Evolutionary conservation across 2,888 invertebrate species (phyloP).

Genomic region (Strigamia maritima): DNA sequence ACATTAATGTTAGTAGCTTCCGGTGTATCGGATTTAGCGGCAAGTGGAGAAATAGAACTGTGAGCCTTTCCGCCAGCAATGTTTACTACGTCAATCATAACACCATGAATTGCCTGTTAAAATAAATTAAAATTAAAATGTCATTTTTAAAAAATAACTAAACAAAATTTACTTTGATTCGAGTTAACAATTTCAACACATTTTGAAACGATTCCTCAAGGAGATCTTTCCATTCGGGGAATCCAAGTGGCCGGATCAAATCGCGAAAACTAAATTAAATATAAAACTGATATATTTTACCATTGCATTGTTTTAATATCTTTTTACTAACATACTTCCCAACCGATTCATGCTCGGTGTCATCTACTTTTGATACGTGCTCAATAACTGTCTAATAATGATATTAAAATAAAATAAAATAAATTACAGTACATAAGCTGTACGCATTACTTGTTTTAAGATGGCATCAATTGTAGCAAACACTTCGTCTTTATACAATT

Average conservation of each 20-base stretch:
- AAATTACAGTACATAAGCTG: not conserved
- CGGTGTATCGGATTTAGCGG: slow-evolving; percentile 31
- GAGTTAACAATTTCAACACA: slow-evolving; percentile 65
- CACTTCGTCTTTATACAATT: slow-evolving; percentile 81
- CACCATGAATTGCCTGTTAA: slow-evolving; percentile 64
- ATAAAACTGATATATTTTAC: not conserved
- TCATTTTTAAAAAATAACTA: not conserved
- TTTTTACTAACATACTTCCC: slow-evolving; percentile 41
- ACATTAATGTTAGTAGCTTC: slow-evolving; percentile 48
- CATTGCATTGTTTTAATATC: not conserved
- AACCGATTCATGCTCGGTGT: slow-evolving; percentile 46
- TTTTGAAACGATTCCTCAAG: slow-evolving; percentile 65
- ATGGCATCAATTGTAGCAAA: slow-evolving; percentile 81
- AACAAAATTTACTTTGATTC: slow-evolving; percentile 61
- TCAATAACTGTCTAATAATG: slow-evolving; percentile 52
- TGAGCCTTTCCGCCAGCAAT: slow-evolving; percentile 60
- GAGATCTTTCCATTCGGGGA: slow-evolving; percentile 67
- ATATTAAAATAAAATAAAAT: slow-evolving; percentile 40
- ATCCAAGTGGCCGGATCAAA: slow-evolving; percentile 62
- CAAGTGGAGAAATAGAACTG: slow-evolving; percentile 44
- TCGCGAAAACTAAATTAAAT: slow-evolving; percentile 56
- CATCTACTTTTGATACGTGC: slow-evolving; percentile 51
- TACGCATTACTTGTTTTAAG: slow-evolving; percentile 79
- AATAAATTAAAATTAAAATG: not conserved
- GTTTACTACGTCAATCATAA: slow-evolving; percentile 72